Base-by-base conservation (phyloP, 92 coral and sea anemone species). In the Epizoanthus rinbou region DNA sequence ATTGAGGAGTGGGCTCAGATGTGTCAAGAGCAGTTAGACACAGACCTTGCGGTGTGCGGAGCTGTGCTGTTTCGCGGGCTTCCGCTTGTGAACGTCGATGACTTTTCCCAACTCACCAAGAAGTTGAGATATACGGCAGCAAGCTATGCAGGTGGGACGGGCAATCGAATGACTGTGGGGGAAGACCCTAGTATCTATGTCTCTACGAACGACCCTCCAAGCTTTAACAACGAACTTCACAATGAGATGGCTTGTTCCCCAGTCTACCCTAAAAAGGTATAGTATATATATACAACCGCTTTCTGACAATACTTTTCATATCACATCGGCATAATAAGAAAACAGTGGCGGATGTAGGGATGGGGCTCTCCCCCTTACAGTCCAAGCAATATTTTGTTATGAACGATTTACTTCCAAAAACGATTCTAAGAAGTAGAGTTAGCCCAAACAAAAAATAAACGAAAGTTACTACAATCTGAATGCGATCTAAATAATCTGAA, bases 171-270 rank as follows among this genome's bases (percentile, higher is more conserved):
- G 19, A 69, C 76, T 4, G 86, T 88, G 31, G 89, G 84, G 18
- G 90, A 43, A 14, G 71, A 86, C 54, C 89, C 88, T 14, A 82
- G 75, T 22, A 87, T 91, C 18, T 94, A 80, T 70, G 69, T 73
- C 53, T 94, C 95, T 6, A 89, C 98, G 5, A 84, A 90, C 13
- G 98, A 94, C 37, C 95, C 95, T 24, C 75, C 84, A 80, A 87
- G 66, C 45, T 93, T 69, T 57, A 88, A 39, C 57, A 94, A 85
- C 35, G 98, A 94, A 84, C 85, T 92, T 22, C 98, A 94, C 59
- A 91, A 91, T 66, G 98, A 94, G 76, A 94, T 94, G 98, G 95
- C 93, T 8, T 94, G 92, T 59, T 91, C 95, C 14, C 87, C 95
- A 5, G 86, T 89, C 18, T 78, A 94, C 62, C 95, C 98, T 33